Base-by-base conservation (phyloP, 2,113 vertebrate species). In the Pelobates fuscus region DNA sequence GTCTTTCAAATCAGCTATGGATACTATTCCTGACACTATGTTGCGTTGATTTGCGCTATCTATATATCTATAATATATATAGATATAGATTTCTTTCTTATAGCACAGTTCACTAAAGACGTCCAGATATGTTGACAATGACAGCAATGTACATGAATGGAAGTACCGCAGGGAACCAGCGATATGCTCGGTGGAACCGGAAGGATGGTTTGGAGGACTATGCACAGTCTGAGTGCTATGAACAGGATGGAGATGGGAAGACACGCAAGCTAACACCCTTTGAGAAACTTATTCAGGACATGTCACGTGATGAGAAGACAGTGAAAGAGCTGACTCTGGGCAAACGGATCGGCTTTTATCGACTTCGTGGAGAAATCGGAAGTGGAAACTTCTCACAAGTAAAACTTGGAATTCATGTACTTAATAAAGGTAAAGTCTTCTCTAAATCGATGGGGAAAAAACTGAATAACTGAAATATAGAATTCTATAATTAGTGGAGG, bases 351-450 rank as follows among this genome's bases (percentile, higher is more conserved):
- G 95, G 95, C 80, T 96, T 99, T 87, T 99, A 99, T 82, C 92
- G 95, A 80, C 86, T 99, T 77, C 92, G 95, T 24, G 97, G 96
- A 32, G 94, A 99, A 82, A 95, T 99, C 3, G 97, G 97, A 75
- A 95, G 92, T 26, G 97, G 97, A n/a, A 99, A 98, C 88, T 99
- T 99, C 75, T 99, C 97, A 0, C 96, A 98, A 76, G 97, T 99
- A 83, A 98, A 97, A 79, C 91, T 98, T 18, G 96, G 96, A 75
- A 92, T 99, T 80, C 97, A 99, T 82, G 93, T 94, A 18, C 88
- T 99, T 65, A 97, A 94, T 55, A 98, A 94, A 97, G 97, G 97
- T 97, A 94, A 73, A 10, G 32, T 37, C 0, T 37, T 37, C 10
- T 37, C 32, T 37, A 37, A 10, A 37, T 37, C 5, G 32, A 37